Percentiles rank a stretch among this genome's conserved stretches.
These are phyloP conservation scores for Borostomias antarcticus DNA, from an alignment of 2,797 vertebrate genomes.

Conservation along the genomic window DNA sequence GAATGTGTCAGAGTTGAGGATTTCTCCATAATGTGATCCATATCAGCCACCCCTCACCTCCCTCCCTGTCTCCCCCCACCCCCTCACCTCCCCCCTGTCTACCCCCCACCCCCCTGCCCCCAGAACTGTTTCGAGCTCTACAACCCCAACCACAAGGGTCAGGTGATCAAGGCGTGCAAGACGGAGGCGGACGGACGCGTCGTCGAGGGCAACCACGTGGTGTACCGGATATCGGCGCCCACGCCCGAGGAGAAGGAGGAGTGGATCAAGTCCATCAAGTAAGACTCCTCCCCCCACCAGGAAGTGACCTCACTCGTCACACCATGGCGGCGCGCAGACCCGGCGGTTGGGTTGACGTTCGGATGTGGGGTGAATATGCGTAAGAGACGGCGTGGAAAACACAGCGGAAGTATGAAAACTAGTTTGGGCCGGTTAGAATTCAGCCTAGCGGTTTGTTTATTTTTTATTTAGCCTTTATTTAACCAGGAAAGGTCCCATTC, in stretches of 20 bases:
- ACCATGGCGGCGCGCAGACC: neutral
- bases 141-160: slow-evolving; percentile 96
- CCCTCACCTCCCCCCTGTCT: neutral
- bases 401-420: no score
- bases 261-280: slow-evolving; percentile 99
- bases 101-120: neutral
- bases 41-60: neutral
- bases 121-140: slow-evolving; percentile 98
- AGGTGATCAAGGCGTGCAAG: slow-evolving; percentile 98
- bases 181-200: slow-evolving; percentile 95
- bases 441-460: no score
- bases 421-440: no score
- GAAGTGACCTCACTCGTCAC: neutral
- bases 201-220: slow-evolving; percentile 96
- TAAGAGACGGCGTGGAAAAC: no score
- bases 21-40: no score
- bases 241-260: slow-evolving; percentile 97
- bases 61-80: neutral
- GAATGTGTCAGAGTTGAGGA: no score
- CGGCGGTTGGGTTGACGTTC: no score
- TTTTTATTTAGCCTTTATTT: no score
- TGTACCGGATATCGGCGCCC: slow-evolving; percentile 96
- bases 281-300: slow-evolving; percentile 54
- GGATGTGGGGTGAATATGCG: no score
- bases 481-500: no score